Evolutionary conservation across 23 tunicate genomes (phyloP).

Genomic region (Ascidia mentula): DNA sequence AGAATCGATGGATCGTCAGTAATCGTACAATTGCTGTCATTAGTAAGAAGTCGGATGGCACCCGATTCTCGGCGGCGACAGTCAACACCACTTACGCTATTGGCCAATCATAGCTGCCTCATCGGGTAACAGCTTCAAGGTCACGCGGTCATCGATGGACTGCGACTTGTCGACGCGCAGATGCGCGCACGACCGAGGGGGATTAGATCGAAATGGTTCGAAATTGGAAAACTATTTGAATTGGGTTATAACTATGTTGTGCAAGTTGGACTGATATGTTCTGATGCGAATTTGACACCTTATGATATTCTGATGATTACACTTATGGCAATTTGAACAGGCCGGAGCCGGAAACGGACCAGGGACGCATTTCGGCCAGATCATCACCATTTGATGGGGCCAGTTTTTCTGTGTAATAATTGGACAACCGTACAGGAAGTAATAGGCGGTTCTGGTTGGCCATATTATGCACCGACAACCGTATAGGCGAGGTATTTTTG

Average conservation of each 20-base stretch:
- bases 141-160: not conserved
- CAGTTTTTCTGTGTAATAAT: too few relatives aligned
- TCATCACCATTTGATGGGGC: too few relatives aligned
- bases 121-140: not conserved
- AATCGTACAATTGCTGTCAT: too few relatives aligned
- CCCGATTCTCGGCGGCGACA: too few relatives aligned
- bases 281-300: not conserved
- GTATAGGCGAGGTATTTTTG: too few relatives aligned
- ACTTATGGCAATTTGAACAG: not conserved
- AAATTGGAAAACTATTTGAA: not conserved
- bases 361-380: not conserved
- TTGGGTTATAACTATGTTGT: not conserved
- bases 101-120: not conserved
- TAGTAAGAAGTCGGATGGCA: too few relatives aligned
- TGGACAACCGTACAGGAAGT: too few relatives aligned
- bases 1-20: too few relatives aligned
- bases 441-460: too few relatives aligned
- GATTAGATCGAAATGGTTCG: not conserved
- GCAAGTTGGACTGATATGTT: not conserved
- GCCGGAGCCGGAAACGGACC: not conserved
- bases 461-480: too few relatives aligned
- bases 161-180: not conserved
- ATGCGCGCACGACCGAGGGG: not conserved
- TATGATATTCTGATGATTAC: conserved; percentile 3
- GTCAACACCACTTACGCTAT: not conserved